These are phyloP conservation scores for Aphis craccivora DNA, from an alignment of 1,140 invertebrate species.

Conservation along the genomic window DNA sequence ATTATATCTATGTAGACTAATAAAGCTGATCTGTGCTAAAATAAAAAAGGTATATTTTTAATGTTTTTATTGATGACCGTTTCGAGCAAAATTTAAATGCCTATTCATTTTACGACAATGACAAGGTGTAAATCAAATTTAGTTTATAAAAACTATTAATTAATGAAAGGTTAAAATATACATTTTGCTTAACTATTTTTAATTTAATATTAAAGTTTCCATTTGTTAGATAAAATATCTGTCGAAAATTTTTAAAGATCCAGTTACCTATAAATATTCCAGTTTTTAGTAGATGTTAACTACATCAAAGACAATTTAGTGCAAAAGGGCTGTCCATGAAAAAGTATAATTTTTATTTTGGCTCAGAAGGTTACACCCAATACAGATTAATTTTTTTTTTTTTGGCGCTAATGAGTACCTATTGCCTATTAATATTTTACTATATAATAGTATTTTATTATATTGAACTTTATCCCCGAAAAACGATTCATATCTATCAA, in stretches of 20 bases:
- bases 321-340: neutral
- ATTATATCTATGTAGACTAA: neutral
- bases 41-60: neutral
- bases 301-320: neutral
- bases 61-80: neutral
- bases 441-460: neutral
- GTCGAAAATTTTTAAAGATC: neutral
- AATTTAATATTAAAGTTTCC: neutral
- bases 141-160: neutral
- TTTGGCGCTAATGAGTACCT: neutral
- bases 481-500: neutral
- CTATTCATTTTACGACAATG: neutral
- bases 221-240: neutral
- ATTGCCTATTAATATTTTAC: neutral
- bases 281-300: neutral
- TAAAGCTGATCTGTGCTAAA: neutral
- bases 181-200: neutral
- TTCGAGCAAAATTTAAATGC: neutral
- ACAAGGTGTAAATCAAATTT: neutral
- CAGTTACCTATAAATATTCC: neutral
- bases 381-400: too few species aligned
- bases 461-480: neutral
- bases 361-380: too few species aligned
- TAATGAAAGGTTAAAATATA: neutral
- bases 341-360: neutral